These are phyloP conservation scores for Agrenia bidenticulata DNA, from an alignment of 2,888 invertebrate genomes.

Conservation along the genomic window DNA sequence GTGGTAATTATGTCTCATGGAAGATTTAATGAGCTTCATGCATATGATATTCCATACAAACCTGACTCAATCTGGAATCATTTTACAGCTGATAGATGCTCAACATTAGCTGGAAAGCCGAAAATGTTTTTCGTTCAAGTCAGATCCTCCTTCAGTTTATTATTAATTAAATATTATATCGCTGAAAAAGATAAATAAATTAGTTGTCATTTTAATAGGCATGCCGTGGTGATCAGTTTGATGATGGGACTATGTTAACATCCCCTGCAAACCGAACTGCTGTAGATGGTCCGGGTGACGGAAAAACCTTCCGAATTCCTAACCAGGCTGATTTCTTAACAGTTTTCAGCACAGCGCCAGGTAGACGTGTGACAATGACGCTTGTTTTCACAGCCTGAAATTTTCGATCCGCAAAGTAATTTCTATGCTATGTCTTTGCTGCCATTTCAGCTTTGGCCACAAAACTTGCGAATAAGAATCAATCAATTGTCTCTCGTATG, in stretches of 20 bases:
- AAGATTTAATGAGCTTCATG: slow-evolving; percentile 19
- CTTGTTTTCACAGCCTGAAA: background rate
- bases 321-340: slow-evolving; percentile 44
- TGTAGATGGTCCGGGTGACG: slow-evolving; percentile 22
- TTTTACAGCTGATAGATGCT: slow-evolving; percentile 40
- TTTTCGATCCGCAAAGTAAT: background rate
- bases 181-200: background rate
- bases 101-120: slow-evolving; percentile 44
- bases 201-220: slow-evolving; percentile 54
- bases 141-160: background rate
- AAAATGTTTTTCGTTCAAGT: slow-evolving; percentile 46
- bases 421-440: background rate
- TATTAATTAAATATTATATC: background rate
- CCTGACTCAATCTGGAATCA: slow-evolving; percentile 28
- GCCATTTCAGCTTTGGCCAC: slow-evolving; percentile 15
- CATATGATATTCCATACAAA: slow-evolving; percentile 34
- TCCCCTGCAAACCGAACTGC: slow-evolving; percentile 13
- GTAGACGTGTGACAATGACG: slow-evolving; percentile 18
- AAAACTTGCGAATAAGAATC: background rate
- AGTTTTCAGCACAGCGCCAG: slow-evolving; percentile 42
- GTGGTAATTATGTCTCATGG: slow-evolving; percentile 35
- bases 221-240: slow-evolving; percentile 57
- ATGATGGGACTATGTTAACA: slow-evolving; percentile 54
- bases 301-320: slow-evolving; percentile 31
- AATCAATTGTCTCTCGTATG: slow-evolving; percentile 18